These are phyloP conservation scores for Bombycilla garrulus DNA, from an alignment of 2,113 vertebrate genomes.

Conservation along the genomic window DNA sequence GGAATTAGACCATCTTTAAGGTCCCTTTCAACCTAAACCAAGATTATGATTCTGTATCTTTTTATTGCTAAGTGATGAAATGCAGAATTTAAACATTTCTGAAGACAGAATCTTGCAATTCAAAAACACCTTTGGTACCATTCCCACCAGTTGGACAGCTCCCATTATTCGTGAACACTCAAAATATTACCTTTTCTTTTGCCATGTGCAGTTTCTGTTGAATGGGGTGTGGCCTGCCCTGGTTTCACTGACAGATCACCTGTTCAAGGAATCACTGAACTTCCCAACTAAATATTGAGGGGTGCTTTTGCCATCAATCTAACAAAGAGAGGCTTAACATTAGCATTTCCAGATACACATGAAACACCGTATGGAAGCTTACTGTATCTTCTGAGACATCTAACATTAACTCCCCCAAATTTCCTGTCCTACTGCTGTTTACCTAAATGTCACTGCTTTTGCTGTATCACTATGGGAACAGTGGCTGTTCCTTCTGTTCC, in stretches of 20 bases:
- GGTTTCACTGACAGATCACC: background rate
- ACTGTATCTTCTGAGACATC: slow-evolving; percentile 51
- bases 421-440: slow-evolving; percentile 45
- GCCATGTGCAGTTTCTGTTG: background rate
- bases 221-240: background rate
- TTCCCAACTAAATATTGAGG: background rate
- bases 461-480: slow-evolving; percentile 49
- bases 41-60: background rate
- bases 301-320: background rate
- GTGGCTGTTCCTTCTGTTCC: slow-evolving; percentile 10
- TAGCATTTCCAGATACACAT: slow-evolving; percentile 24
- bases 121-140: background rate
- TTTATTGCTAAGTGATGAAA: background rate
- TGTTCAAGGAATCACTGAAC: background rate
- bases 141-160: background rate
- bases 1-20: background rate
- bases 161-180: background rate
- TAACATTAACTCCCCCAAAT: slow-evolving; percentile 59
- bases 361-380: slow-evolving; percentile 7
- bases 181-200: background rate
- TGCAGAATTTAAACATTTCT: background rate
- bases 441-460: slow-evolving; percentile 48
- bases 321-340: background rate
- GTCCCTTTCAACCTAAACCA: background rate
- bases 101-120: background rate